A percentile compares a stretch with the other conserved stretches of the same genome.
These are phyloP conservation scores for Cossypha niveicapilla DNA, from an alignment of 2,797 vertebrate genomes.

Conservation along the genomic window DNA sequence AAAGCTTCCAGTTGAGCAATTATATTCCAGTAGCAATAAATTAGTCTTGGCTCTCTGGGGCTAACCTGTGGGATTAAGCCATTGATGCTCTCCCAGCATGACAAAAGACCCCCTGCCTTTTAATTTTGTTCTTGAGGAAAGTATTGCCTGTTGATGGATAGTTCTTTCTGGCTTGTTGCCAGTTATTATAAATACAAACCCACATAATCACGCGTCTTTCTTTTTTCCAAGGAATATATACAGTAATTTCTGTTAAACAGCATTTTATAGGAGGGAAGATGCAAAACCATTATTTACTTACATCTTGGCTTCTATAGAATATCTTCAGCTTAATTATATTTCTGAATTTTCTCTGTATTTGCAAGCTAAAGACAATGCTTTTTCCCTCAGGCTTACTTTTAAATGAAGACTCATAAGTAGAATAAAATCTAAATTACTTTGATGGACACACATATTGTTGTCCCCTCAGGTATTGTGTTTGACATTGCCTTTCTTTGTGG, in stretches of 20 bases:
- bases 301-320: not conserved
- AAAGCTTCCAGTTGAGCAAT: not conserved
- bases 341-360: slow-evolving; percentile 23
- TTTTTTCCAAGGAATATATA: not conserved
- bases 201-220: not conserved
- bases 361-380: not conserved
- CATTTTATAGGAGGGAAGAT: not conserved
- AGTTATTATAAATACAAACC: not conserved
- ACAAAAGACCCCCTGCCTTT: not conserved
- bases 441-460: slow-evolving; percentile 28
- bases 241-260: not conserved
- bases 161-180: not conserved
- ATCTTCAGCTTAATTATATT: slow-evolving; percentile 34
- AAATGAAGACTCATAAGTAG: slow-evolving; percentile 45
- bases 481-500: slow-evolving; percentile 29
- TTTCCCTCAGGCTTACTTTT: slow-evolving; percentile 38
- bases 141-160: not conserved
- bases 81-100: not conserved
- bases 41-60: not conserved
- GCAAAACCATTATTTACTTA: not conserved
- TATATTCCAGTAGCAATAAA: slow-evolving; percentile 1
- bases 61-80: not conserved
- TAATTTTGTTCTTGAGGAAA: not conserved
- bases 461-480: slow-evolving; percentile 30
- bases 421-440: slow-evolving; percentile 38